Base-by-base conservation (phyloP, 2,888 invertebrate genomes). In the Meiosimyza decipiens region DNA sequence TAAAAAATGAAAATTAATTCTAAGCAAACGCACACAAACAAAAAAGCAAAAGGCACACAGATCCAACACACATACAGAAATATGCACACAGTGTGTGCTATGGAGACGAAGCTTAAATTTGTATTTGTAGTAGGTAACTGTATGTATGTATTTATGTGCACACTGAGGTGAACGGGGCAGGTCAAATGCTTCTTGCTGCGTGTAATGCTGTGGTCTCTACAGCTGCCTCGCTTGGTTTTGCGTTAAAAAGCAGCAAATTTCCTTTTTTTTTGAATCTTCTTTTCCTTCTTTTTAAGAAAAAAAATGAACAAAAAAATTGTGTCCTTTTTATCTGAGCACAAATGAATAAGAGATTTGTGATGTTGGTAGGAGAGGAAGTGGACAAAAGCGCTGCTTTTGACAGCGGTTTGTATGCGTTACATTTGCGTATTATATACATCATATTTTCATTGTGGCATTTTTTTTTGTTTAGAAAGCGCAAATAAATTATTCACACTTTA, bases 21-120 rank as follows among this genome's bases (percentile, higher is more conserved):
- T 59, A 71, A 65, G 59, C 51, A 59, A 64, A 65, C 52, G 65
- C 54, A 72, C 65, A 73, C 62, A 16, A 47, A 71, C 64, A 67
- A 65, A 16, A 51, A 63, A 50, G 18, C 60, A 51, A 6, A 18
- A 50, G 33, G 52, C 66, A 63, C 68, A 62, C 57, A 71, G 55
- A 50, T 40, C 9, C 40, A 40, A 60, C 13, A 47, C 64, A 54
- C 69, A 69, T 62, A 74, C 72, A 71, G 47, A 59, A 65, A 70
- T 28, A 54, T 40, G 47, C 49, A 62, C 49, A 62, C 49, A 50
- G 47, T 13, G 12, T 9, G 22, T 69, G 68, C 62, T 4, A 33
- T 47, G 40, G 6, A 40, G 40, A 40, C 9, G 40, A 1, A 40
- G 9, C 40, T 40, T 6, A 40, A 40, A 40, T 40, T 40, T 40